Conservation (phyloP, 2,888 invertebrate genomes). For the Phlogophora meticulosa region DNA sequence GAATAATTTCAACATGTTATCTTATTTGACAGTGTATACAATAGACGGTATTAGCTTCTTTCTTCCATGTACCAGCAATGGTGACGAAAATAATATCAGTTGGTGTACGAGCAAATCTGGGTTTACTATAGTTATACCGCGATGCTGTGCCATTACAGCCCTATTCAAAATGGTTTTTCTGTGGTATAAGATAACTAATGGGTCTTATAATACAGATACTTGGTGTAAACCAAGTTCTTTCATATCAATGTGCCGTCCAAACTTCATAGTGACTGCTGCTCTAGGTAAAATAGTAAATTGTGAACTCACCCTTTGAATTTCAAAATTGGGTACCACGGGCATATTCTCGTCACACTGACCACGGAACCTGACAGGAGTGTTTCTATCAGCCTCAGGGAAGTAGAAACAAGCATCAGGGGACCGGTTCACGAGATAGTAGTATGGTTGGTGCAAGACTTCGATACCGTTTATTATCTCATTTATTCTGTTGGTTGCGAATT, state of each 20-base stretch:
- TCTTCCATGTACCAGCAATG: neutral
- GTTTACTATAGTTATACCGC: neutral
- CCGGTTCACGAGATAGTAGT: constrained; percentile 69
- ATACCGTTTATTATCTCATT: constrained; percentile 65
- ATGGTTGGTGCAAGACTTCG: constrained; percentile 71
- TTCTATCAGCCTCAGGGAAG: constrained; percentile 55
- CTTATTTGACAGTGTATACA: neutral
- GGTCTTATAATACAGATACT: no score
- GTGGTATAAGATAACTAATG: no score
- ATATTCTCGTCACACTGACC: constrained; percentile 57
- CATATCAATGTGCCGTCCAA: no score
- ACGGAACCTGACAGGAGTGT: constrained; percentile 52
- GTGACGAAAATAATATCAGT: neutral
- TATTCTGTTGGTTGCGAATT: constrained; percentile 64
- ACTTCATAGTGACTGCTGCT: neutral
- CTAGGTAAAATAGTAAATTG: neutral
- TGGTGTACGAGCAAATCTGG: neutral
- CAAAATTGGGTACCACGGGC: constrained; percentile 50
- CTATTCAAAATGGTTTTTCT: neutral
- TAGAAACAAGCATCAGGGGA: constrained; percentile 66
- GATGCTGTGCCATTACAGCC: neutral
- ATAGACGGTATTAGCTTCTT: neutral
- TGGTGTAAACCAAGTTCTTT: no score
- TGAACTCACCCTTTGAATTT: constrained; percentile 56
- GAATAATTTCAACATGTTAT: neutral